Conservation (phyloP, 1,140 invertebrate genomes). For the Cotesia typhae region DNA sequence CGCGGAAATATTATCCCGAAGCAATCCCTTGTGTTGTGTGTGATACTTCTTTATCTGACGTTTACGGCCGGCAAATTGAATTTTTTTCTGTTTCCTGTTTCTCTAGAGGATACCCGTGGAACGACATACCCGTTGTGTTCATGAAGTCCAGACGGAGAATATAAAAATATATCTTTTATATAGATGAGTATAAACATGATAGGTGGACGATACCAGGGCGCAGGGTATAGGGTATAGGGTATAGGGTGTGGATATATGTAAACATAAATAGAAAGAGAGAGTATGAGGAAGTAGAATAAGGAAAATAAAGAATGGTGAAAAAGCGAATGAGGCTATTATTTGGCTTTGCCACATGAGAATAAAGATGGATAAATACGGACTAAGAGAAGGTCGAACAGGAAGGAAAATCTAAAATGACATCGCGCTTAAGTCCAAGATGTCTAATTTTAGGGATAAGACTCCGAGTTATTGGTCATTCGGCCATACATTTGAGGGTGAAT, state of each 20-base stretch:
- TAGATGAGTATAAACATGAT: constrained; percentile 48
- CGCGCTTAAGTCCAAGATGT: constrained; percentile 34
- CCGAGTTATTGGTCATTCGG: constrained; percentile 55
- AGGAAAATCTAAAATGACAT: background rate
- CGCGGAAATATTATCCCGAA: constrained; percentile 12
- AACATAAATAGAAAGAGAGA: constrained; percentile 4
- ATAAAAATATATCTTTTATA: constrained; percentile 46
- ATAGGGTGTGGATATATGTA: too few relatives aligned
- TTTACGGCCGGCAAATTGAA: constrained; percentile 37
- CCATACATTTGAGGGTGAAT: constrained; percentile 35
- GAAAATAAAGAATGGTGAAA: constrained; percentile 12
- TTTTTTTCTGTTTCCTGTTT: constrained; percentile 26
- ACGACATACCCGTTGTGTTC: constrained; percentile 17
- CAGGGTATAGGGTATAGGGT: too few relatives aligned
- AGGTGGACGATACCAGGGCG: constrained; percentile 39
- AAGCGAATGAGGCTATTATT: constrained; percentile 45
- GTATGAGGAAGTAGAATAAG: constrained; percentile 25
- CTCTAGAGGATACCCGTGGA: constrained; percentile 8
- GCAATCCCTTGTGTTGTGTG: background rate
- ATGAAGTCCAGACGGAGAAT: constrained; percentile 36
- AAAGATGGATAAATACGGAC: constrained; percentile 35
- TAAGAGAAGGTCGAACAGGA: constrained; percentile 10
- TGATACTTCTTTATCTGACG: constrained; percentile 31
- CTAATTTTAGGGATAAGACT: constrained; percentile 55
- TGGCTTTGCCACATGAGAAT: constrained; percentile 45